phyloP scores from a whole-genome alignment of 1,140 invertebrate species.

The Tetragnatha versicolor region DNA sequence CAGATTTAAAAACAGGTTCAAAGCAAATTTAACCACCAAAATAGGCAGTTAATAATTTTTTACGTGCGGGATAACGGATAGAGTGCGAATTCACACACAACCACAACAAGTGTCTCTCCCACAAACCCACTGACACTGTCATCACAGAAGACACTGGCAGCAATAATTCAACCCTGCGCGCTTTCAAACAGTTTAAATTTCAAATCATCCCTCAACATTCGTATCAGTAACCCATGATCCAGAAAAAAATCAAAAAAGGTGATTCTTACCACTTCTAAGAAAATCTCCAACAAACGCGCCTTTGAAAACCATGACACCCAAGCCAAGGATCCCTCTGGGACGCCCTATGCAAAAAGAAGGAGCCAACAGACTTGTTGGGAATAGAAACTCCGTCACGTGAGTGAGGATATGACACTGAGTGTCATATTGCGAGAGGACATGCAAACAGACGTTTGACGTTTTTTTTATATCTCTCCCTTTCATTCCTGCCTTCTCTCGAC shows the following conservation, averaged over 20 bases:
- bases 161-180: too few species aligned
- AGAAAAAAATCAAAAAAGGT: background rate
- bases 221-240: too few species aligned
- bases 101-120: too few species aligned
- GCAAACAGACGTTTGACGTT: conserved; percentile 31
- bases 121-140: too few species aligned
- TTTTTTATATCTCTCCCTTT: conserved; percentile 17
- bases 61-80: too few species aligned
- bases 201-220: too few species aligned
- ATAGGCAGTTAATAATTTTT: too few species aligned
- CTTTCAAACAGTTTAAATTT: too few species aligned
- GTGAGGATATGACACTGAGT: conserved; percentile 25
- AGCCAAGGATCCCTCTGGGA: background rate
- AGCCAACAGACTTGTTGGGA: background rate
- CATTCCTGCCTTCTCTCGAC: conserved; percentile 1
- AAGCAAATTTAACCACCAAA: too few species aligned
- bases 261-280: conserved; percentile 40
- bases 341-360: conserved; percentile 26
- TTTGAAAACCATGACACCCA: conserved; percentile 5
- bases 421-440: conserved; percentile 47
- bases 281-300: conserved; percentile 27
- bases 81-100: too few species aligned
- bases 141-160: too few species aligned
- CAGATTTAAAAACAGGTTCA: too few species aligned
- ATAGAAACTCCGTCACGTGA: conserved; percentile 32